Conservation (phyloP, 2,888 invertebrate species). For the Mongoloraphidia duomilia region DNA sequence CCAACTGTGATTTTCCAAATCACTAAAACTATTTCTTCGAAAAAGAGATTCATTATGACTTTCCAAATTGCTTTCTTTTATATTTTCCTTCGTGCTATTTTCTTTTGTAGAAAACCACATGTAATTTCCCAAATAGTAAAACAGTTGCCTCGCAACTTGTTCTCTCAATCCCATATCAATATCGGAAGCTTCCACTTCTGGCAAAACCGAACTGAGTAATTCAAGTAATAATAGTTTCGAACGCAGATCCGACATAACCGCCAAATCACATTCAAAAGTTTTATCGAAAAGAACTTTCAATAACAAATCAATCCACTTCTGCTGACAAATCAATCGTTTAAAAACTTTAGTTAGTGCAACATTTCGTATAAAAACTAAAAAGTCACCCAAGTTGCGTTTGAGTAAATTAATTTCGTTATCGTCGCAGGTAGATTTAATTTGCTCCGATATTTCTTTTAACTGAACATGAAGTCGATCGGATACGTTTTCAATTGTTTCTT, state of each 20-base stretch:
- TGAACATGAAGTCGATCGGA: slow-evolving; percentile 36
- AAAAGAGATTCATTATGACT: no score
- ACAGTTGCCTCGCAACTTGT: slow-evolving; percentile 35
- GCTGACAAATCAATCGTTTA: slow-evolving; percentile 31
- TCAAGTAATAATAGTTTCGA: slow-evolving; percentile 38
- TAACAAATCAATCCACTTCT: slow-evolving; percentile 36
- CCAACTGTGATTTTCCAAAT: no score
- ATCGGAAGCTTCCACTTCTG: slow-evolving; percentile 25
- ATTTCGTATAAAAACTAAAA: slow-evolving; percentile 38
- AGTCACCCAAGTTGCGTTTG: slow-evolving; percentile 35
- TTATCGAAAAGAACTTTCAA: slow-evolving; percentile 27
- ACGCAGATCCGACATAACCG: slow-evolving; percentile 31
- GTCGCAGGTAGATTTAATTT: background rate
- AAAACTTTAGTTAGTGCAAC: slow-evolving; percentile 32
- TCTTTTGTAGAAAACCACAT: slow-evolving; percentile 36
- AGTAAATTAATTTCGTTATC: slow-evolving; percentile 16
- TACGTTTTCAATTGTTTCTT: slow-evolving; percentile 32
- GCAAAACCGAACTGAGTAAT: slow-evolving; percentile 35
- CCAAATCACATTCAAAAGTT: slow-evolving; percentile 18
- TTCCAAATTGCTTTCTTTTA: background rate
- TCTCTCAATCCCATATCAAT: slow-evolving; percentile 28
- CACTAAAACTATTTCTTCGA: no score
- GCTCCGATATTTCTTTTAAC: slow-evolving; percentile 23
- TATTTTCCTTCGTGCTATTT: background rate
- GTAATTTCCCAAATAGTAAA: slow-evolving; percentile 34